Conservation (phyloP, 2,888 invertebrate species). For the Pollenia labialis region DNA sequence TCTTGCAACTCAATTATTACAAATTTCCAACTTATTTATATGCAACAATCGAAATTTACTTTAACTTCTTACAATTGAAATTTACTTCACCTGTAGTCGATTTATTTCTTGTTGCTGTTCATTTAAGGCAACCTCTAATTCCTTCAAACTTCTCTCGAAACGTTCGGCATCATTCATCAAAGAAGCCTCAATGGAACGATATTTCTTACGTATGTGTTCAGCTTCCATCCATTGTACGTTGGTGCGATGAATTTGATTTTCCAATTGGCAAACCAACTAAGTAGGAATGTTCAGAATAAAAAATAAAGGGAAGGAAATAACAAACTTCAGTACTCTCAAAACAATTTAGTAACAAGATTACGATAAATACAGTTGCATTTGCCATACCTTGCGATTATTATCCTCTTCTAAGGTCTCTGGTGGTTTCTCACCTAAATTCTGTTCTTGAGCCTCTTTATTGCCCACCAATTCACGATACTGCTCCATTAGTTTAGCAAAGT, state of each 20-base stretch:
- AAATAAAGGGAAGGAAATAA: neutral
- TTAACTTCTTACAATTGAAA: slow-evolving; percentile 84
- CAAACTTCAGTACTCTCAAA: neutral
- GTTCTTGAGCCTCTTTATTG: slow-evolving; percentile 85
- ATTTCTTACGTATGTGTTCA: slow-evolving; percentile 91
- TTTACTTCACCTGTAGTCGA: slow-evolving; percentile 87
- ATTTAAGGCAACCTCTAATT: slow-evolving; percentile 87
- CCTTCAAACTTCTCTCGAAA: slow-evolving; percentile 89
- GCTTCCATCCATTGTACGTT: slow-evolving; percentile 93
- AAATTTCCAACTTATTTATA: neutral
- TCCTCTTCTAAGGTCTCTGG: slow-evolving; percentile 85
- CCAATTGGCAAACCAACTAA: slow-evolving; percentile 88
- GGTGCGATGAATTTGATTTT: slow-evolving; percentile 92
- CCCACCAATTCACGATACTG: slow-evolving; percentile 87
- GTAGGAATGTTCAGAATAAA: neutral
- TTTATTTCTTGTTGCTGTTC: slow-evolving; percentile 90
- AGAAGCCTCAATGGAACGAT: slow-evolving; percentile 88
- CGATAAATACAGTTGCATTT: neutral
- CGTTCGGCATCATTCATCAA: slow-evolving; percentile 89
- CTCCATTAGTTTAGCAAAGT: slow-evolving; percentile 86
- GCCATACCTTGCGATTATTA: slow-evolving; percentile 88
- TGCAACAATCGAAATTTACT: slow-evolving; percentile 4
- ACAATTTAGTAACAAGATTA: neutral
- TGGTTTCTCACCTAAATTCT: slow-evolving; percentile 82
- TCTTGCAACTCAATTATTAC: neutral